Evolutionary conservation across 2,797 vertebrate genomes (phyloP).

Genomic region (Hirundo rustica): DNA sequence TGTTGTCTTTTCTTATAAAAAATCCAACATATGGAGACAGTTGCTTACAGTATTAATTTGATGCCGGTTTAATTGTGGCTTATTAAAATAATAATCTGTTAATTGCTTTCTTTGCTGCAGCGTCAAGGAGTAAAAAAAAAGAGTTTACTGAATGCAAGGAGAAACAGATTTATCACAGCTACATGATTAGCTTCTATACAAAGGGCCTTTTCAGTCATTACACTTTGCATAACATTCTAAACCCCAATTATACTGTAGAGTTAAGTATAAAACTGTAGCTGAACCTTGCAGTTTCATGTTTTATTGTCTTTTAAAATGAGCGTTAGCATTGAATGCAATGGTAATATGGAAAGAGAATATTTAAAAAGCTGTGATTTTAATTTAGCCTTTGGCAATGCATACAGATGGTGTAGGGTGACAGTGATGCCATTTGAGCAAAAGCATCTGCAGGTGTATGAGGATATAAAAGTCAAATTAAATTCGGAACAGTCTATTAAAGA

Average conservation of each 20-base stretch:
- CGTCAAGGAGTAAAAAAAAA: neutral
- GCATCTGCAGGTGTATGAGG: neutral
- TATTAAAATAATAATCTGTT: neutral
- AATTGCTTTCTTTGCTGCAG: neutral
- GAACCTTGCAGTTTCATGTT: neutral
- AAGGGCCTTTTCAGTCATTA: neutral
- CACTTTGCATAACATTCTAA: neutral
- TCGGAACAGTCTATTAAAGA: neutral
- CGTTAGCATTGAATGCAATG: neutral
- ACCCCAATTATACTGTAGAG: neutral
- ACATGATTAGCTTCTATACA: neutral
- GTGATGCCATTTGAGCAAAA: neutral
- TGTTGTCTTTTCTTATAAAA: neutral
- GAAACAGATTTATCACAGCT: neutral
- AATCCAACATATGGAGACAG: neutral
- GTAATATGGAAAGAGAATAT: neutral
- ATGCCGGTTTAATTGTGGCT: neutral
- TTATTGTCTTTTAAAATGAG: neutral
- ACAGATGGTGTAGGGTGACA: neutral
- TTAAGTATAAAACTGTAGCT: neutral
- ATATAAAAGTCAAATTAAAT: neutral
- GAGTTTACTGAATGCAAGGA: neutral
- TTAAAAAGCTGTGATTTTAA: neutral
- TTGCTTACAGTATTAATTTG: conserved; percentile 7
- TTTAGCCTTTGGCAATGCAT: neutral